A percentile compares a stretch with the other conserved stretches of the same genome.
Conservation (phyloP, 2,888 invertebrate genomes). For the Nipponacmea schrenckii region DNA sequence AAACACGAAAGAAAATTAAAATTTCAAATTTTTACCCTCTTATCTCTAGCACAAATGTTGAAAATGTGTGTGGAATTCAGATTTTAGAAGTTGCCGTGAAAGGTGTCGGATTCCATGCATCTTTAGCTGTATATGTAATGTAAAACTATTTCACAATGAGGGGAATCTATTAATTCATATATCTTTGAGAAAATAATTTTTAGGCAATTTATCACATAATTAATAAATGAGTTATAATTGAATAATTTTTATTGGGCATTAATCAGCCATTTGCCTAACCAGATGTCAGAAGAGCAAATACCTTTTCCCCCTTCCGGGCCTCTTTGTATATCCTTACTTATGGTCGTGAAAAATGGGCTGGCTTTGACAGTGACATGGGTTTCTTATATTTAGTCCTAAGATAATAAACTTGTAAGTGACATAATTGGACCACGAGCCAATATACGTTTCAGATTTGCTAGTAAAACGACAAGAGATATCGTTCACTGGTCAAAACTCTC, state of each 20-base stretch:
- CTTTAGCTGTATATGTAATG: not conserved
- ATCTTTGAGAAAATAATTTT: too few relatives aligned
- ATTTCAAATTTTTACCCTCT: not conserved
- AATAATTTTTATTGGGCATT: not conserved
- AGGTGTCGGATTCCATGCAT: not conserved
- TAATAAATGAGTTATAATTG: too few relatives aligned
- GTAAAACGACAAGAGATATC: not conserved
- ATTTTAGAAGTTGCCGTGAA: too few relatives aligned
- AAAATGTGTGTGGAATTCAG: too few relatives aligned
- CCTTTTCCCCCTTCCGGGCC: not conserved
- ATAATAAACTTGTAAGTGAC: constrained; percentile 7
- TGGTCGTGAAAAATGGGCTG: constrained; percentile 4
- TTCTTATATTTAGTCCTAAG: constrained; percentile 4
- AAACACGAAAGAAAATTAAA: not conserved
- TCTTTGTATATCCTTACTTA: not conserved
- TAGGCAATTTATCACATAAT: too few relatives aligned
- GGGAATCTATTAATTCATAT: too few relatives aligned
- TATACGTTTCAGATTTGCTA: not conserved
- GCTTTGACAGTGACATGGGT: not conserved
- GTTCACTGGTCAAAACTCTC: not conserved
- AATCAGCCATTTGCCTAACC: not conserved
- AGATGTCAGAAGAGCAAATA: not conserved
- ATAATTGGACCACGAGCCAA: not conserved
- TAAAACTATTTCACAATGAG: not conserved
- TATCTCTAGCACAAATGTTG: too few relatives aligned